Evolutionary conservation across 1,140 invertebrate species (phyloP).

Genomic region (Drosophila yakuba): DNA sequence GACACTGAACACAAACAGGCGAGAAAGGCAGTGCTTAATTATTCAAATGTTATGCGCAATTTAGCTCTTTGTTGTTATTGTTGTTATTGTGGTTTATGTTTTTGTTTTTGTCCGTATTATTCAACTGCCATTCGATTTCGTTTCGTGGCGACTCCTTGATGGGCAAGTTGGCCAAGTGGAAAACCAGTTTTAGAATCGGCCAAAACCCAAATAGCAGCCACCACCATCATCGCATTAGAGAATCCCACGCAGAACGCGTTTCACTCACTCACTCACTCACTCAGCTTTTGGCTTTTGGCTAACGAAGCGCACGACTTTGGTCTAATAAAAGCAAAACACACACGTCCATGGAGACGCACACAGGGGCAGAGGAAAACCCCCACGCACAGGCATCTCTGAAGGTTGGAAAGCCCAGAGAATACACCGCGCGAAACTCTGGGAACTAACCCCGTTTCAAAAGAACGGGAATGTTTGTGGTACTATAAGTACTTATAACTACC

Average conservation of each 20-base stretch:
- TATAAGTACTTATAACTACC: neutral
- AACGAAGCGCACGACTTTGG: slow-evolving; percentile 81
- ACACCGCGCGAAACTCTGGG: slow-evolving; percentile 2
- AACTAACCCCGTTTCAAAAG: neutral
- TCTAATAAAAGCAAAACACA: slow-evolving; percentile 67
- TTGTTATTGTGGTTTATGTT: slow-evolving; percentile 33
- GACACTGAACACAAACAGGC: slow-evolving; percentile 35
- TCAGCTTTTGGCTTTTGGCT: slow-evolving; percentile 55
- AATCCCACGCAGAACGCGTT: slow-evolving; percentile 79
- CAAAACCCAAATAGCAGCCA: slow-evolving; percentile 59
- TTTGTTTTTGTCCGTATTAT: slow-evolving; percentile 33
- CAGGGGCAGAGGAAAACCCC: slow-evolving; percentile 57
- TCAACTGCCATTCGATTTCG: slow-evolving; percentile 72
- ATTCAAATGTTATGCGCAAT: slow-evolving; percentile 65
- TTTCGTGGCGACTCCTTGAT: slow-evolving; percentile 73
- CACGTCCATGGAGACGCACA: slow-evolving; percentile 5
- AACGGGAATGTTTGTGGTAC: no score
- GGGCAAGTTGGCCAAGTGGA: slow-evolving; percentile 70
- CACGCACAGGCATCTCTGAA: slow-evolving; percentile 68
- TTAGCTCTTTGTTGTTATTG: slow-evolving; percentile 44
- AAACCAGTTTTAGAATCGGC: slow-evolving; percentile 71
- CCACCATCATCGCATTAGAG: slow-evolving; percentile 54
- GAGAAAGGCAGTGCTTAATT: slow-evolving; percentile 31
- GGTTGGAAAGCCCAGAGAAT: slow-evolving; percentile 57
- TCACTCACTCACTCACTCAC: slow-evolving; percentile 44